Evolutionary conservation across 2,888 invertebrate genomes (phyloP), one percentile per base, ranked within the genome.

Genomic region (Lycocerus yunnanus): DNA sequence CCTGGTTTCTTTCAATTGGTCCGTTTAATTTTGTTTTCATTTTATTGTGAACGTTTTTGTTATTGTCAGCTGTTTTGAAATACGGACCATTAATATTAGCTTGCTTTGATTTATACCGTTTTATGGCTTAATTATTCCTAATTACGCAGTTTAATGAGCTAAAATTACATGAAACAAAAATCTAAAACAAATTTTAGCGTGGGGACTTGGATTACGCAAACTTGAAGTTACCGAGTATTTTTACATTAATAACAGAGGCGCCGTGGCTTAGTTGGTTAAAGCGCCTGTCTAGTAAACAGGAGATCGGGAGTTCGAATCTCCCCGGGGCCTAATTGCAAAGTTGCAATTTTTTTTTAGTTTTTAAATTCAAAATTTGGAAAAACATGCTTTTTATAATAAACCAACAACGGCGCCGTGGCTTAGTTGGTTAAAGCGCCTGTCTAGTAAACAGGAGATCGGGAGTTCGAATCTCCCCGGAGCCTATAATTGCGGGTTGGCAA

Each of bases 241-340:
- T 43, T 43, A 43, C n/a, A 43, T 43, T 43, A 43, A 0, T 43
- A 11, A 24, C 20, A 66, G 15, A 87, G 93, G 92, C 90, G 90
- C 89, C 89, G 89, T 92, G 92, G 92, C 92, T 93, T 93, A 93
- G 93, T 93, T 93, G 93, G 93, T 93, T 91, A 91, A 90, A 90
- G 90, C 90, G 90, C 90, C 90, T 90, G 90, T 90, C 90, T 91
- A 90, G 90, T 91, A 91, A 91, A 90, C 91, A 90, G 90, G 90
- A 91, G 90, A 91, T 90, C 90, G 89, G 87, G 90, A 88, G 90
- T 91, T 91, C 90, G 90, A 91, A 89, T 90, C 90, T 88, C 90
- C 86, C 88, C 89, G 90, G 90, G 87, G 90, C 90, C 90, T 90
- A n/a, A 18, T 43, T 43, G 43, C n/a, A 43, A 6, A 5, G 0